Percentiles rank a stretch among this genome's conserved stretches.
phyloP scores from a whole-genome alignment of 2,113 vertebrate species.

The Hirundichthys speculiger region DNA sequence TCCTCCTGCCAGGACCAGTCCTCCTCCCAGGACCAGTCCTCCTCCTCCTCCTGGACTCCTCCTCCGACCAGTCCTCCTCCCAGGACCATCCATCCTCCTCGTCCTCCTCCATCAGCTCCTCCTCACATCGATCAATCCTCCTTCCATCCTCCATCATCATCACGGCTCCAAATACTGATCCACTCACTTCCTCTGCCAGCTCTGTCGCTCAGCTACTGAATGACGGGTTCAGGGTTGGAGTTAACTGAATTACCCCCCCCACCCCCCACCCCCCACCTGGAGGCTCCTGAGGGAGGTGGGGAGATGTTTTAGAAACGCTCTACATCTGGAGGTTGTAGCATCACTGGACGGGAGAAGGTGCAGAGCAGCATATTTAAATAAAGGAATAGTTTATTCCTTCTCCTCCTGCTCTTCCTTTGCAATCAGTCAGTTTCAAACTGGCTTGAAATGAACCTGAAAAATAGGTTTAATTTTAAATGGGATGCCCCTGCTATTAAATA shows the following conservation, averaged over 20 bases:
- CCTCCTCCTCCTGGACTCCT: no score
- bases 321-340: no score
- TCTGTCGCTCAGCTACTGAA: slow-evolving; percentile 56
- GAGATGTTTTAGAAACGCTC: slow-evolving; percentile 17
- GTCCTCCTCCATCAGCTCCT: slow-evolving; percentile 54
- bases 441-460: no score
- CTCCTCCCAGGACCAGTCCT: no score
- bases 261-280: slow-evolving; percentile 43
- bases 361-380: no score
- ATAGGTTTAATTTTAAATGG: no score
- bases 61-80: slow-evolving; percentile 46
- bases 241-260: no score
- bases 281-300: slow-evolving; percentile 13
- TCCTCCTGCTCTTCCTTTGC: no score
- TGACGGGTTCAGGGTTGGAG: slow-evolving; percentile 21
- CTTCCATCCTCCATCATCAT: slow-evolving; percentile 39
- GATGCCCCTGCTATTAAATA: no score
- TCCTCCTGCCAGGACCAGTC: slow-evolving; percentile 87
- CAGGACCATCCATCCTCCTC: slow-evolving; percentile 59
- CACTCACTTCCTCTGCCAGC: slow-evolving; percentile 17
- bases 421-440: no score
- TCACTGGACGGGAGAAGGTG: no score
- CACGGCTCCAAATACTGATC: slow-evolving; percentile 64
- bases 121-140: slow-evolving; percentile 54
- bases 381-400: no score